These are phyloP conservation scores for Malurus leucopterus DNA, from an alignment of 2,797 vertebrate genomes.

Conservation along the genomic window DNA sequence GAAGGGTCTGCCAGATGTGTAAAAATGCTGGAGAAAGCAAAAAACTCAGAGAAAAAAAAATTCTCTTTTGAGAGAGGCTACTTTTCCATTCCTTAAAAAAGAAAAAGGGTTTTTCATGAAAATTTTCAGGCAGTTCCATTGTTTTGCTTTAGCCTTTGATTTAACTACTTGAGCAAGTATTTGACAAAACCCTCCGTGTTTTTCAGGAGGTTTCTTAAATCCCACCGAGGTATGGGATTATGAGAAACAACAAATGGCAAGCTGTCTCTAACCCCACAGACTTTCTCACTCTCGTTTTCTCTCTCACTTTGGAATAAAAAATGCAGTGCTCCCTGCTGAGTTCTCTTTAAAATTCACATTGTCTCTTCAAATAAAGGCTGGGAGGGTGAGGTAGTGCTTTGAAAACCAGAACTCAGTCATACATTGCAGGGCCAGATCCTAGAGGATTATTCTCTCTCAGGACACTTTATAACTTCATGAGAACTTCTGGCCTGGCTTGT, in stretches of 20 bases:
- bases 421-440: slow-evolving; percentile 50
- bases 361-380: slow-evolving; percentile 69
- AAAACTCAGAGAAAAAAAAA: slow-evolving; percentile 5
- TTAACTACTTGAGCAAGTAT: slow-evolving; percentile 24
- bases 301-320: slow-evolving; percentile 74
- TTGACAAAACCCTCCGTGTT: slow-evolving; percentile 45
- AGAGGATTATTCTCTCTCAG: slow-evolving; percentile 39
- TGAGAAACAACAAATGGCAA: slow-evolving; percentile 70
- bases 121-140: slow-evolving; percentile 44
- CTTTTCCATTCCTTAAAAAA: not conserved
- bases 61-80: not conserved
- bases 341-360: slow-evolving; percentile 75
- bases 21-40: not conserved
- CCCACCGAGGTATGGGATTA: slow-evolving; percentile 60
- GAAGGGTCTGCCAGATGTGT: slow-evolving; percentile 6
- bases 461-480: slow-evolving; percentile 63
- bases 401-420: slow-evolving; percentile 51
- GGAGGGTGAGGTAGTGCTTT: slow-evolving; percentile 53
- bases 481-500: slow-evolving; percentile 51
- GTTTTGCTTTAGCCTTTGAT: slow-evolving; percentile 43
- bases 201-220: slow-evolving; percentile 60
- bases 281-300: slow-evolving; percentile 68
- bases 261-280: slow-evolving; percentile 59
- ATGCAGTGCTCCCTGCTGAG: slow-evolving; percentile 68
- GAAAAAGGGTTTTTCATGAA: slow-evolving; percentile 2